phyloP scores from a whole-genome alignment of 2,113 vertebrate genomes.

The Austrofundulus limnaeus region DNA sequence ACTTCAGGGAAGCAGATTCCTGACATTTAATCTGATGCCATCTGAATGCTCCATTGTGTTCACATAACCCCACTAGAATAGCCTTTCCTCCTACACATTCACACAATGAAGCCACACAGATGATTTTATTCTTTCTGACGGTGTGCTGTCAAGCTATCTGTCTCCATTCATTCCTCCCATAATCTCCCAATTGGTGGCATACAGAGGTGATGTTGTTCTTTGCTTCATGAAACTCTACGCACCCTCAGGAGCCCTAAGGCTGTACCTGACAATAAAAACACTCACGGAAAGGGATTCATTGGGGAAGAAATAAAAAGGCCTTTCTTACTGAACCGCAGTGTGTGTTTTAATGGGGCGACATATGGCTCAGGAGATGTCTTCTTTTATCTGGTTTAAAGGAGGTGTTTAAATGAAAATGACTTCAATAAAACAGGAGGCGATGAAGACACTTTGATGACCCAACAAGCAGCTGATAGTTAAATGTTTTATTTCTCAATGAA shows the following conservation, averaged over 20 bases:
- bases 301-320: constrained; percentile 6
- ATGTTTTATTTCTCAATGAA: constrained; percentile 24
- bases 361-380: constrained; percentile 36
- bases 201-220: constrained; percentile 53
- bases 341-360: constrained; percentile 41
- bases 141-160: constrained; percentile 38
- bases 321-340: constrained; percentile 10
- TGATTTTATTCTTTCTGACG: constrained; percentile 56
- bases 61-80: constrained; percentile 28
- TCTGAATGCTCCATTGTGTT: constrained; percentile 52
- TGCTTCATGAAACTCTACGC: constrained; percentile 45
- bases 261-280: constrained; percentile 46
- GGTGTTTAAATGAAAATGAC: constrained; percentile 31
- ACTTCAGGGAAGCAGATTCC: constrained; percentile 41
- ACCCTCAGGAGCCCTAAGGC: constrained; percentile 24
- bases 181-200: constrained; percentile 31
- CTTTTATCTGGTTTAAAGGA: constrained; percentile 40
- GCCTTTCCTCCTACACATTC: constrained; percentile 18
- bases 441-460: constrained; percentile 14
- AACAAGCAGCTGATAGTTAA: constrained; percentile 15
- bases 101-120: constrained; percentile 45
- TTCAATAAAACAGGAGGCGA: constrained; percentile 36
- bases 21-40: constrained; percentile 47
- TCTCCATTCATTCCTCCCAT: constrained; percentile 29
- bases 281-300: constrained; percentile 22